Evolutionary conservation across 2,113 vertebrate species (phyloP).

Genomic region (Eretmochelys imbricata): DNA sequence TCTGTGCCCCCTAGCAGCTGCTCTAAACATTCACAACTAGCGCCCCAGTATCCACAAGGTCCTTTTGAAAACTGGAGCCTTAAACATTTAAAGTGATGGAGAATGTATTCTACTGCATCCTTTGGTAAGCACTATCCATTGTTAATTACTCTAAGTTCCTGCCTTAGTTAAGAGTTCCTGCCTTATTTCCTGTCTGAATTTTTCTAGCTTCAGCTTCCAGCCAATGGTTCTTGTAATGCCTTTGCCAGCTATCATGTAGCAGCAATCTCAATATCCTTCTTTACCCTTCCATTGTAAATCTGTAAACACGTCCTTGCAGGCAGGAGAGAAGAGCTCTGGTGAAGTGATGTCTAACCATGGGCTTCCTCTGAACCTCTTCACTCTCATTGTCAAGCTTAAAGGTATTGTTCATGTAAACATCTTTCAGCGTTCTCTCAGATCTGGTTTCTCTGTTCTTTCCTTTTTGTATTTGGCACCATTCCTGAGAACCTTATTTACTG

Average conservation of each 20-base stretch:
- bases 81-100: not conserved
- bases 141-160: not conserved
- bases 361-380: not conserved
- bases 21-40: not conserved
- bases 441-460: not conserved
- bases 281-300: fast-evolving
- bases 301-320: not conserved
- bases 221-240: not conserved
- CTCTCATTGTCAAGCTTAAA: not conserved
- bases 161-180: not conserved
- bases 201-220: not conserved
- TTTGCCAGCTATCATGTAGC: not conserved
- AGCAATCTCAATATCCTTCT: not conserved
- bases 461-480: conserved; percentile 27
- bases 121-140: not conserved
- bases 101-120: not conserved
- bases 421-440: conserved; percentile 21
- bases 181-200: not conserved
- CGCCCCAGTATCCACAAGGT: not conserved
- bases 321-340: not conserved
- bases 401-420: not conserved
- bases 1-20: not conserved
- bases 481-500: conserved; percentile 27
- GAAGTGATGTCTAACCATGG: not conserved
- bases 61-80: not conserved